phyloP scores from a whole-genome alignment of 1,140 invertebrate genomes.

The Drosophila repletoides region DNA sequence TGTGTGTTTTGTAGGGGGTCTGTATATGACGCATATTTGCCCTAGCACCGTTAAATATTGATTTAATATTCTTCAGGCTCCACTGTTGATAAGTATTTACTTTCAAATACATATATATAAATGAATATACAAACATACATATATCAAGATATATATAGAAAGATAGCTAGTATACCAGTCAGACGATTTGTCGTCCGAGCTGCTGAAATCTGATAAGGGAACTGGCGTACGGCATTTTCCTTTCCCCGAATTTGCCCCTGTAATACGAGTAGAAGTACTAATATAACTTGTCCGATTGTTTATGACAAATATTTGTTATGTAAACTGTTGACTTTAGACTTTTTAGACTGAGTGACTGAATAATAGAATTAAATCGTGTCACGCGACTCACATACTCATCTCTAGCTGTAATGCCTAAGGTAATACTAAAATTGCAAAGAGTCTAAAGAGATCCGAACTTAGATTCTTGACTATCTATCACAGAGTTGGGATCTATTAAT shows the following conservation, averaged over 20 bases:
- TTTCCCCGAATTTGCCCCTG: constrained; percentile 18
- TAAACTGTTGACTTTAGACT: constrained; percentile 11
- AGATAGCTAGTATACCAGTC: constrained; percentile 14
- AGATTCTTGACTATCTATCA: no score
- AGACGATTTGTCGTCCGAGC: constrained; percentile 58
- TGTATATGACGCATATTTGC: constrained; percentile 64
- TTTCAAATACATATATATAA: constrained; percentile 3
- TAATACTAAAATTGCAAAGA: no score
- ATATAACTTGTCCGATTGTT: constrained; percentile 24
- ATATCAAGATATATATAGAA: background rate
- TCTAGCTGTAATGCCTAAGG: background rate
- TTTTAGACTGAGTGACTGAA: background rate
- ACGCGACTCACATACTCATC: background rate
- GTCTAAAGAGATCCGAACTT: no score
- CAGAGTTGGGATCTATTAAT: no score
- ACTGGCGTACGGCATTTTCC: constrained; percentile 3
- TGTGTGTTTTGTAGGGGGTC: constrained; percentile 3
- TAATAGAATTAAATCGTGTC: constrained; percentile 5
- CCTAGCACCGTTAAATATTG: constrained; percentile 70
- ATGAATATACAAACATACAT: background rate
- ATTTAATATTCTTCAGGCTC: constrained; percentile 66
- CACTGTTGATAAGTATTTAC: constrained; percentile 31
- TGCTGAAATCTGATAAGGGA: constrained; percentile 35
- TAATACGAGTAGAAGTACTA: no score
- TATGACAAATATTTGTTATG: constrained; percentile 21